phyloP scores from a whole-genome alignment of 2,113 vertebrate species.

The Motacilla alba region DNA sequence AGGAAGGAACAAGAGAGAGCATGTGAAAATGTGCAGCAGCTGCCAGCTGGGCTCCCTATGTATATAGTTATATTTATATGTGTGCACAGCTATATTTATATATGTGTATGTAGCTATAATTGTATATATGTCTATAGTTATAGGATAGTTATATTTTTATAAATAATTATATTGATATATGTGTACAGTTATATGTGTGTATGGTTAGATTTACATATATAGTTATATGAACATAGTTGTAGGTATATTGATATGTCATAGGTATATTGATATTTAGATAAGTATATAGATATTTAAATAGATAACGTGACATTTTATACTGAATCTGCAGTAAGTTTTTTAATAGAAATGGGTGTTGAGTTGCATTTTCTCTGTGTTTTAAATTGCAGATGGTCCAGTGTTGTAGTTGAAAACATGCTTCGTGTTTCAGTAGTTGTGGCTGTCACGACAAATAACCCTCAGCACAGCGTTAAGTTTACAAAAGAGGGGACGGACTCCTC shows the following conservation, averaged over 20 bases:
- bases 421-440: neutral
- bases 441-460: neutral
- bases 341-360: neutral
- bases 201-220: neutral
- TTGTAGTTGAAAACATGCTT: neutral
- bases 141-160: neutral
- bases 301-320: neutral
- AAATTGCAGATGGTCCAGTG: neutral
- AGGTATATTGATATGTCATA: neutral
- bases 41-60: constrained; percentile 27
- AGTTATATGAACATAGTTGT: neutral
- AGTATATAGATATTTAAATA: neutral
- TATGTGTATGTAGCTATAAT: neutral
- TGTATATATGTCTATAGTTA: neutral
- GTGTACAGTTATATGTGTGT: neutral
- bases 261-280: neutral
- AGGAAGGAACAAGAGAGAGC: constrained; percentile 60
- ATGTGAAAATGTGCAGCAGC: constrained; percentile 61
- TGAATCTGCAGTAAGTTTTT: neutral
- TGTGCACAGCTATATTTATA: neutral
- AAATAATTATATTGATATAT: neutral
- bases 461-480: too few species aligned
- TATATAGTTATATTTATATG: neutral
- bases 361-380: neutral
- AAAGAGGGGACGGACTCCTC: neutral